Conservation (phyloP, 2,888 invertebrate species). For the Mesorhabditis belari region DNA sequence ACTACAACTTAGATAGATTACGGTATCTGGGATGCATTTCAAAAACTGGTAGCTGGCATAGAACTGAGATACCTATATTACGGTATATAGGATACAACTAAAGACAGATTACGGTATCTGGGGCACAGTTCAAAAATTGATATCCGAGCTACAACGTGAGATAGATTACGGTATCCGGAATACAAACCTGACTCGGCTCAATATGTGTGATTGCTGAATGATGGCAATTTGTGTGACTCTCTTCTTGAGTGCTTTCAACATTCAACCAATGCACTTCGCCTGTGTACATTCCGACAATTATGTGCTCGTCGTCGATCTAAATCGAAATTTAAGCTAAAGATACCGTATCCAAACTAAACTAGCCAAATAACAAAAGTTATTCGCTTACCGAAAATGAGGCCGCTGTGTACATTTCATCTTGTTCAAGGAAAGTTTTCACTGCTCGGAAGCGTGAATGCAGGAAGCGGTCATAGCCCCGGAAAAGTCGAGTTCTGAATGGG, state of each 20-base stretch:
- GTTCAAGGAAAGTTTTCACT: slow-evolving; percentile 66
- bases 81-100: not conserved
- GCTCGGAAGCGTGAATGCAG: slow-evolving; percentile 57
- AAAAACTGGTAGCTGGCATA: not conserved
- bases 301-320: slow-evolving; percentile 62
- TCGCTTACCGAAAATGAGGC: slow-evolving; percentile 24
- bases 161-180: too few relatives aligned
- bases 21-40: too few relatives aligned
- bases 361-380: not conserved
- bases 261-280: slow-evolving; percentile 86
- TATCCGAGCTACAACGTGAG: too few relatives aligned
- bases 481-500: not conserved
- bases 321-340: not conserved
- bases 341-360: not conserved
- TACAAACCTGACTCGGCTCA: slow-evolving; percentile 56
- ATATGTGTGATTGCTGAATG: slow-evolving; percentile 75
- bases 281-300: slow-evolving; percentile 80
- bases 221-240: slow-evolving; percentile 72
- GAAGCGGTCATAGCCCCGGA: slow-evolving; percentile 61
- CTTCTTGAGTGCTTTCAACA: slow-evolving; percentile 73
- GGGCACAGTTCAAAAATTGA: too few relatives aligned
- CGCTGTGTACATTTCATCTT: slow-evolving; percentile 71
- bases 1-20: too few relatives aligned
- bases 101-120: slow-evolving; percentile 27
- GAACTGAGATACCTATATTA: not conserved